Conservation (phyloP, 2,888 invertebrate genomes). For the Phymatocera aterrima region DNA sequence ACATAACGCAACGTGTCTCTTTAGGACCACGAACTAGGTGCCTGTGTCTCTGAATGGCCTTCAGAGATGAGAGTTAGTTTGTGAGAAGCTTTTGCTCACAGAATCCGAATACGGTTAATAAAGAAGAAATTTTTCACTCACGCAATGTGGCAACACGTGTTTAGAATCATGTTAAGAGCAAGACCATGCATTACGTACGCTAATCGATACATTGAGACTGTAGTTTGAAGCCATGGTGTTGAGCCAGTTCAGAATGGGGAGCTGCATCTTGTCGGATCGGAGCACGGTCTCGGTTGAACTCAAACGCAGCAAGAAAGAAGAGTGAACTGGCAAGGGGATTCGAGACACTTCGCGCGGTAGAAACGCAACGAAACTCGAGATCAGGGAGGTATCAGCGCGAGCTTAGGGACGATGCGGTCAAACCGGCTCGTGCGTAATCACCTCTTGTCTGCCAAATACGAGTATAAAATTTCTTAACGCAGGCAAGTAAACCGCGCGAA, state of each 20-base stretch:
- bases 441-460: neutral
- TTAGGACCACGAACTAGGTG: too few relatives aligned
- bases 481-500: neutral
- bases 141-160: neutral
- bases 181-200: conserved; percentile 52
- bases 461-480: neutral
- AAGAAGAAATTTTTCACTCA: neutral
- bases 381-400: neutral
- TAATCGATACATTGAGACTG: conserved; percentile 53
- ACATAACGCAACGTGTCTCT: too few relatives aligned
- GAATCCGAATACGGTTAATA: too few relatives aligned
- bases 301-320: neutral
- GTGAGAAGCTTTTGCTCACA: too few relatives aligned
- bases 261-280: conserved; percentile 54
- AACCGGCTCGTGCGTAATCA: conserved; percentile 23
- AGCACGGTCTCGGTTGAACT: too few relatives aligned
- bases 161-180: neutral
- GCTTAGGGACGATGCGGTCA: conserved; percentile 18
- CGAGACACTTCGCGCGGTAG: neutral
- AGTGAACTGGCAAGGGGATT: neutral
- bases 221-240: conserved; percentile 56
- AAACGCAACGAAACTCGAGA: conserved; percentile 15
- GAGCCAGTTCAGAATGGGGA: conserved; percentile 60
- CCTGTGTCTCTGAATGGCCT: too few relatives aligned
- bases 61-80: too few relatives aligned